Conservation (phyloP, 1,140 invertebrate species). For the Lepidurus apus region DNA sequence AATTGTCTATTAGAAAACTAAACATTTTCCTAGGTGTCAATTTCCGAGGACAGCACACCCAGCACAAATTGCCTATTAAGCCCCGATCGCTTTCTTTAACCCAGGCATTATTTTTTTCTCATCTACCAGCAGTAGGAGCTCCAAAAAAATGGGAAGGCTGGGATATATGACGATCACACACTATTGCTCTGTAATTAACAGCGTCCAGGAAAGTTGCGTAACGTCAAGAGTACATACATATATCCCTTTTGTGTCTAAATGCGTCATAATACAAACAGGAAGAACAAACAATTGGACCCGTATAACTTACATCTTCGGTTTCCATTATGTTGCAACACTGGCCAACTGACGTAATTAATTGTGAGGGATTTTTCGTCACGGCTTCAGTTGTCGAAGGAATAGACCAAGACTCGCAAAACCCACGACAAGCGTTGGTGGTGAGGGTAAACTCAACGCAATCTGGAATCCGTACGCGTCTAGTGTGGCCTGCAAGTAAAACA, state of each 20-base stretch:
- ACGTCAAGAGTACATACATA: background rate
- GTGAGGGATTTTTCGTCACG: constrained; percentile 52
- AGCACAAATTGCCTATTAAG: constrained; percentile 5
- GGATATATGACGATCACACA: background rate
- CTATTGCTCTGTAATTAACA: background rate
- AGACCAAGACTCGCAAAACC: constrained; percentile 78
- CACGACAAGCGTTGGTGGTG: constrained; percentile 78
- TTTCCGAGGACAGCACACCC: background rate
- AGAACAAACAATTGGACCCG: background rate
- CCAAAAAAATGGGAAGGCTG: background rate
- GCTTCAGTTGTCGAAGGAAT: constrained; percentile 57
- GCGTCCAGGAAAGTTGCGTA: background rate
- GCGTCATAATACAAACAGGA: background rate
- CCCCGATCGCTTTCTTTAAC: background rate
- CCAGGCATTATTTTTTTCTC: background rate
- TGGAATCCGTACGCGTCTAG: constrained; percentile 68
- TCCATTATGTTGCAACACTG: constrained; percentile 86
- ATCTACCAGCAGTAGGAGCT: background rate
- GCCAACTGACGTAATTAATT: constrained; percentile 74
- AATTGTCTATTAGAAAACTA: constrained; percentile 16
- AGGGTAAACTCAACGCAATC: constrained; percentile 76
- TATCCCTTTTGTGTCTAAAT: background rate
- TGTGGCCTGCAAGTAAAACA: constrained; percentile 57
- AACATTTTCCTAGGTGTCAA: constrained; percentile 23
- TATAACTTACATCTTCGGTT: constrained; percentile 63